Evolutionary conservation across 2,113 vertebrate species (phyloP).

Genomic region (Leucopternis melanops): DNA sequence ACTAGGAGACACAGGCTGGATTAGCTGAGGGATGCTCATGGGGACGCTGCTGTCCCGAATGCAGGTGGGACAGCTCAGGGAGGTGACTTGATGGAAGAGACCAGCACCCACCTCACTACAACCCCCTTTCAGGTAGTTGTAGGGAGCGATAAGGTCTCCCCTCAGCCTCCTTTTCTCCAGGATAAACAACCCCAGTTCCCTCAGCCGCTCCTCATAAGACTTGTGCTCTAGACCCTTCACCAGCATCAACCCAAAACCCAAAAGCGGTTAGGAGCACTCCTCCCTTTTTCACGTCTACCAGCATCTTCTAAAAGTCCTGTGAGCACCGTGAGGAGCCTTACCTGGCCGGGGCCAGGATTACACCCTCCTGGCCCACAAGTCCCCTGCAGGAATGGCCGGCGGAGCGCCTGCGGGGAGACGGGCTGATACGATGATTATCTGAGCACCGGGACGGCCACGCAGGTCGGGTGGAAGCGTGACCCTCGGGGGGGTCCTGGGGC

Average conservation of each 20-base stretch:
- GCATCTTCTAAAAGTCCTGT: neutral
- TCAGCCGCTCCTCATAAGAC: neutral
- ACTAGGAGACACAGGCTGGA: neutral
- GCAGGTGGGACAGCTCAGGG: neutral
- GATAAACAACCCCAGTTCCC: neutral
- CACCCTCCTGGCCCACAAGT: neutral
- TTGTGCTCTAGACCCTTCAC: neutral
- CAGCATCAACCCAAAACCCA: neutral
- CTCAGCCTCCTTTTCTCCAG: neutral
- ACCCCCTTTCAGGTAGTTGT: neutral
- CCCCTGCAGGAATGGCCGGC: neutral
- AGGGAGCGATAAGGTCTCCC: neutral
- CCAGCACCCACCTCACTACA: no score
- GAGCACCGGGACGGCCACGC: accelerated
- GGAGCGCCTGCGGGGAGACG: neutral
- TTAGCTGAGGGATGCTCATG: accelerated
- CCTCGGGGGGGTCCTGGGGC: neutral
- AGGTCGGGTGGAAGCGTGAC: neutral
- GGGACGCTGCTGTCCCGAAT: accelerated
- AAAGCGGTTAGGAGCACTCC: neutral
- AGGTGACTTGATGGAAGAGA: no score
- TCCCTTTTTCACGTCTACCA: neutral
- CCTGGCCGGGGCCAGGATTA: neutral
- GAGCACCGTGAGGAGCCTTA: neutral
- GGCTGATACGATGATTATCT: accelerated